Conservation (phyloP, 2,888 invertebrate genomes). For the Villa cingulata region DNA sequence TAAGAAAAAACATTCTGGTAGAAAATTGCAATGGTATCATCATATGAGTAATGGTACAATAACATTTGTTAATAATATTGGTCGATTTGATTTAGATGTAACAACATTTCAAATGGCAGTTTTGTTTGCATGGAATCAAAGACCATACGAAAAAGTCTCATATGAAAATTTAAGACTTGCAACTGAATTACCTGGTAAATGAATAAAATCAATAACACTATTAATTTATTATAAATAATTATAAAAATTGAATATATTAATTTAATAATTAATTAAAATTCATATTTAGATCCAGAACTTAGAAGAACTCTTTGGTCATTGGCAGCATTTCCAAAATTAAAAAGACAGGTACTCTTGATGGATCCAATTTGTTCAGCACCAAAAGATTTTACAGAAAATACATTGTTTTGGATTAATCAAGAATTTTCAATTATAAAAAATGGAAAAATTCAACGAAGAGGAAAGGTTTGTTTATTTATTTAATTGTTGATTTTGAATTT, state of each 20-base stretch:
- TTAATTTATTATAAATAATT: background rate
- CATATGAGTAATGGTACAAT: conserved; percentile 99
- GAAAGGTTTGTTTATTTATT: conserved; percentile 45
- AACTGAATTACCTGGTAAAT: conserved; percentile 73
- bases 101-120: conserved; percentile 99
- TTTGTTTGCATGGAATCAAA: conserved; percentile 96
- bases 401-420: conserved; percentile 93
- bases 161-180: conserved; percentile 93
- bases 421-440: conserved; percentile 92
- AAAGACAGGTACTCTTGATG: conserved; percentile 77
- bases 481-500: background rate
- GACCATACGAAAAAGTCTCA: conserved; percentile 82
- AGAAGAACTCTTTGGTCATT: conserved; percentile 91
- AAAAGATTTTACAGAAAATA: conserved; percentile 87
- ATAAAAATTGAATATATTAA: background rate
- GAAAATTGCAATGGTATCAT: conserved; percentile 98
- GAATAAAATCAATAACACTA: too few species aligned
- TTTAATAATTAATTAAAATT: background rate
- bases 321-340: conserved; percentile 90
- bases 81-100: conserved; percentile 93
- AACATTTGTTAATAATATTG: conserved; percentile 82
- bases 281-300: conserved; percentile 62
- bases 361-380: conserved; percentile 69
- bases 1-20: conserved; percentile 90
- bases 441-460: conserved; percentile 84